Conservation (phyloP, 2,113 vertebrate genomes). For the Arvicanthis niloticus region DNA sequence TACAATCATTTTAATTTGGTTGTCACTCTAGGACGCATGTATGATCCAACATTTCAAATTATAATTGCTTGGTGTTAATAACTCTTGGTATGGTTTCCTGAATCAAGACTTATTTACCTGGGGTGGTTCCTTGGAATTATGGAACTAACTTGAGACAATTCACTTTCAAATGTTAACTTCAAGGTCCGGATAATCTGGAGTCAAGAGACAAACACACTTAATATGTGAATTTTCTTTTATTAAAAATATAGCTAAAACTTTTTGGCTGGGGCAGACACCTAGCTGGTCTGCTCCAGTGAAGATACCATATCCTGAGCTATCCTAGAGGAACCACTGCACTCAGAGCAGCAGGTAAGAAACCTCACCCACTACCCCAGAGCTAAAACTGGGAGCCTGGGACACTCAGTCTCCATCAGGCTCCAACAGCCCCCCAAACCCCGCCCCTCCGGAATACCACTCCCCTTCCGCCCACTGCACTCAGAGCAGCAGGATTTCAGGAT, state of each 20-base stretch:
- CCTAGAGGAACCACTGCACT: too few relatives aligned
- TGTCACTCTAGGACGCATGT: conserved; percentile 58
- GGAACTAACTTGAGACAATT: conserved; percentile 81
- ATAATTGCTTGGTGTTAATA: conserved; percentile 51
- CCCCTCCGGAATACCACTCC: too few relatives aligned
- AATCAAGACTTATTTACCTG: conserved; percentile 77
- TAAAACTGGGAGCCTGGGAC: too few relatives aligned
- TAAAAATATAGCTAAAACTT: conserved; percentile 32
- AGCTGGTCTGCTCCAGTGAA: too few relatives aligned
- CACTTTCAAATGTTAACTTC: conserved; percentile 83
- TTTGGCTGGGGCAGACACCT: too few relatives aligned
- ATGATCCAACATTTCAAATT: conserved; percentile 50
- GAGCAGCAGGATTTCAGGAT: too few relatives aligned
- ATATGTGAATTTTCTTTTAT: neutral
- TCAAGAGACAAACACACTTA: conserved; percentile 58
- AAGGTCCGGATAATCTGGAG: conserved; percentile 87
- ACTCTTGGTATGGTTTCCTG: conserved; percentile 29
- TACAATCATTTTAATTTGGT: conserved; percentile 53
- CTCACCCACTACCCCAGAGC: too few relatives aligned
- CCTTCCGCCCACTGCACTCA: too few relatives aligned
- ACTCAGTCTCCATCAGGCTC: too few relatives aligned
- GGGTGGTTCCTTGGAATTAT: conserved; percentile 80
- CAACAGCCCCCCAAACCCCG: too few relatives aligned
- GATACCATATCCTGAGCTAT: too few relatives aligned
- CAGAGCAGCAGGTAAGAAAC: too few relatives aligned